phyloP scores from a whole-genome alignment of 2,113 vertebrate species.

The Mastomys coucha region DNA sequence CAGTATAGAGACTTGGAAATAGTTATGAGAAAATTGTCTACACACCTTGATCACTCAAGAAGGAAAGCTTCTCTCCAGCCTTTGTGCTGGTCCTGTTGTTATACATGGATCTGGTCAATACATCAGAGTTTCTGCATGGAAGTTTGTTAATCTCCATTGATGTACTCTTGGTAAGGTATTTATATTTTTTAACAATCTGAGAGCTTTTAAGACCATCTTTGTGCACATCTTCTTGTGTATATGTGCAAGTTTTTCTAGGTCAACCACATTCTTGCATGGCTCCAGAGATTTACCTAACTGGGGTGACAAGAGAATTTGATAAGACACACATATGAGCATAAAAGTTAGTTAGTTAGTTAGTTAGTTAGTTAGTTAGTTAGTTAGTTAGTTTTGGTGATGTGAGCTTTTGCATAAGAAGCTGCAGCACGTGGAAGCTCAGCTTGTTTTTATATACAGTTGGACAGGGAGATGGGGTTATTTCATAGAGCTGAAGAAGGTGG shows the following conservation, averaged over 20 bases:
- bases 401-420: neutral
- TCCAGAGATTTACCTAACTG: neutral
- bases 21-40: neutral
- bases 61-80: too few relatives aligned
- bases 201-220: neutral
- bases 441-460: neutral
- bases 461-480: neutral
- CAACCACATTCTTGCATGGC: neutral
- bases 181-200: conserved; percentile 37
- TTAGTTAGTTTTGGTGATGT: neutral
- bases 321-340: neutral
- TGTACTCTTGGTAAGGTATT: conserved; percentile 10
- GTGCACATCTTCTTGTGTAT: neutral
- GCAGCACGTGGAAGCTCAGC: neutral
- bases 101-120: neutral
- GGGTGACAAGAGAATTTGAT: neutral
- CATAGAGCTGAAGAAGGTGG: neutral
- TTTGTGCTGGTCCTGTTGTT: neutral
- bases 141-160: conserved; percentile 18
- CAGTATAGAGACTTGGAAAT: neutral
- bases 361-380: too few relatives aligned
- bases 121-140: conserved; percentile 8
- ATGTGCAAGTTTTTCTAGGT: conserved; percentile 40
- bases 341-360: neutral
- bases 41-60: neutral